Evolutionary conservation across 2,113 vertebrate genomes (phyloP), one percentile per base, ranked within the genome.

Genomic region (Tupaia chinensis): DNA sequence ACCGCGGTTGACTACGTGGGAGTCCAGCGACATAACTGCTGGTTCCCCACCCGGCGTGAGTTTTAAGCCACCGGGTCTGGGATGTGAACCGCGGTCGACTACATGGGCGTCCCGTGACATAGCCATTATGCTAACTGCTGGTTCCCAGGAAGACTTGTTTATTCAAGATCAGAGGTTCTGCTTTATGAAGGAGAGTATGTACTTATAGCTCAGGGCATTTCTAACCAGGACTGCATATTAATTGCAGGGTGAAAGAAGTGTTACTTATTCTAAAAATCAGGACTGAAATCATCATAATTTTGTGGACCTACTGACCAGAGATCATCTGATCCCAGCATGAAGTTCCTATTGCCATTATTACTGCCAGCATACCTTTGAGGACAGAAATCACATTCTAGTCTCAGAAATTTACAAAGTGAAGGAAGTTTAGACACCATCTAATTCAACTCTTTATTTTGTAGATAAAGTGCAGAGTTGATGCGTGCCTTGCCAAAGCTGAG

Each of bases 391-490:
- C 15, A 32, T 17, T 44, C 29, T 91, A 3, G 2, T 61, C 22
- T 91, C 44, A 25, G 61, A 83, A 66, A 66, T 58, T 76, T 79
- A 66, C 84, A 79, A 91, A n/a, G 14, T n/a, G 23, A 88, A 93
- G 32, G 60, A 77, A 58, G 34, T 16, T 7, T 54, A 66, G 60
- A 61, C 10, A 70, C 7, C 65, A 23, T 61, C 29, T 69, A 63
- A 54, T 20, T 68, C 63, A 81, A 25, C 29, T 27, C 25, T 23
- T 92, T 27, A 1, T 56, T 84, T 90, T 65, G 19, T 61, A 85
- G 44, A 56, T 65, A 27, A 89, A 89, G 66, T 76, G 5, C 56
- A 72, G 90, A 89, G 65, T 53, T 44, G 32, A 63, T 23, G 61
- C 19, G 74, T n/a, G 29, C 44, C 81, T 66, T 89, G 70, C n/a